Conservation (phyloP, 2,888 invertebrate genomes). For the Cotesia congregata region DNA sequence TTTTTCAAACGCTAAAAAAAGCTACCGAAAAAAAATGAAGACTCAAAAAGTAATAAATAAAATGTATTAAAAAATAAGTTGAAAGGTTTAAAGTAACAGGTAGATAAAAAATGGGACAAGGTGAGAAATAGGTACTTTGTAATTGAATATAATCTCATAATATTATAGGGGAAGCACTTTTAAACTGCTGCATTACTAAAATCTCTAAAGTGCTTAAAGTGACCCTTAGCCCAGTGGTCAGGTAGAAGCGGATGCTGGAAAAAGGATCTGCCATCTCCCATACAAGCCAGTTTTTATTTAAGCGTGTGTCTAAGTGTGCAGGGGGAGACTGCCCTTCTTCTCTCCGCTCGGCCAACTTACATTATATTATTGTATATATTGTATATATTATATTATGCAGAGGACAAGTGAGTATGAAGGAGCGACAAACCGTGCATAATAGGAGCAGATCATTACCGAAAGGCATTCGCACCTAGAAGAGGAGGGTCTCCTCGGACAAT, state of each 20-base stretch:
- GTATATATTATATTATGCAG: conserved; percentile 15
- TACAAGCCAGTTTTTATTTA: neutral
- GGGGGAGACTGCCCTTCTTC: conserved; percentile 35
- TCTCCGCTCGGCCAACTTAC: neutral
- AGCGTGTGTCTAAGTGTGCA: neutral
- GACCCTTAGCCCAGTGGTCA: conserved; percentile 71
- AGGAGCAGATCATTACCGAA: conserved; percentile 67
- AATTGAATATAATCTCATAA: conserved; percentile 13
- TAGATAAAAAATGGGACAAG: conserved; percentile 20
- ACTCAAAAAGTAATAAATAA: neutral
- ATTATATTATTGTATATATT: neutral
- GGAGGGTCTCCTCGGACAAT: conserved; percentile 55
- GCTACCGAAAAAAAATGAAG: neutral
- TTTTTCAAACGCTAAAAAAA: neutral
- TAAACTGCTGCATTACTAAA: conserved; percentile 59
- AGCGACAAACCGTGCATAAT: conserved; percentile 67
- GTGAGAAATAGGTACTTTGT: conserved; percentile 14
- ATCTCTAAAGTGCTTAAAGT: conserved; percentile 58
- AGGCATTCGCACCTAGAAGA: conserved; percentile 68
- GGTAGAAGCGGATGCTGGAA: conserved; percentile 54
- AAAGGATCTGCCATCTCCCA: neutral
- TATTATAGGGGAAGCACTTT: conserved; percentile 19
- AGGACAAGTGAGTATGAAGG: conserved; percentile 56
- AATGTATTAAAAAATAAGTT: conserved; percentile 1
- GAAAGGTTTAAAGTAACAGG: conserved; percentile 6